These are phyloP conservation scores for Lepeophtheirus nordmannii DNA, from an alignment of 2,888 invertebrate genomes.

Conservation along the genomic window DNA sequence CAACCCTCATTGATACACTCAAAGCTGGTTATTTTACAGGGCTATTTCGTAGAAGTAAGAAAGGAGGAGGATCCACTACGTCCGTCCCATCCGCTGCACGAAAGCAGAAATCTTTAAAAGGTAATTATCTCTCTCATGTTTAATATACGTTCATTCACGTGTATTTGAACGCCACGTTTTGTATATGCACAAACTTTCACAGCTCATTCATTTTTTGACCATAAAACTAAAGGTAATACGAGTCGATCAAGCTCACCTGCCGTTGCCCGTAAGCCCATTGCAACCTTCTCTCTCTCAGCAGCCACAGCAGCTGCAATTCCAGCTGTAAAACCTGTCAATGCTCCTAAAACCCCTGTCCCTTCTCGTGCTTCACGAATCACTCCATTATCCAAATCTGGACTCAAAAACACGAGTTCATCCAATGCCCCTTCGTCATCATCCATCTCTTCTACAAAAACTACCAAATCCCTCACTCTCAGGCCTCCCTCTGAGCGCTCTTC, in stretches of 20 bases:
- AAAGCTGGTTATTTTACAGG: slow-evolving; percentile 51
- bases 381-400: not conserved
- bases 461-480: not conserved
- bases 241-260: slow-evolving; percentile 5
- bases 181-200: no score
- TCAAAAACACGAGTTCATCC: not conserved
- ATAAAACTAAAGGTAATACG: not conserved
- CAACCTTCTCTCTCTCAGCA: not conserved
- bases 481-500: not conserved
- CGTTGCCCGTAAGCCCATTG: slow-evolving; percentile 1
- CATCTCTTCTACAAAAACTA: not conserved
- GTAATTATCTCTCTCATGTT: not conserved
- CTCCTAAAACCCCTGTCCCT: not conserved
- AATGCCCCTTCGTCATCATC: not conserved
- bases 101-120: slow-evolving; percentile 2
- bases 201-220: not conserved
- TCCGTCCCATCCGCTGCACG: slow-evolving; percentile 31
- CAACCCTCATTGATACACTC: slow-evolving; percentile 48
- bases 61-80: slow-evolving; percentile 33
- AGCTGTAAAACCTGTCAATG: not conserved
- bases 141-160: no score
- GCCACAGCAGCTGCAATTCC: slow-evolving; percentile 7
- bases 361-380: not conserved
- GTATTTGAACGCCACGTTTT: no score
- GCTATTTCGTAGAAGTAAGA: slow-evolving; percentile 45